These are phyloP conservation scores for Plecturocebus donacophilus DNA, from an alignment of 2,113 vertebrate species.

Conservation along the genomic window DNA sequence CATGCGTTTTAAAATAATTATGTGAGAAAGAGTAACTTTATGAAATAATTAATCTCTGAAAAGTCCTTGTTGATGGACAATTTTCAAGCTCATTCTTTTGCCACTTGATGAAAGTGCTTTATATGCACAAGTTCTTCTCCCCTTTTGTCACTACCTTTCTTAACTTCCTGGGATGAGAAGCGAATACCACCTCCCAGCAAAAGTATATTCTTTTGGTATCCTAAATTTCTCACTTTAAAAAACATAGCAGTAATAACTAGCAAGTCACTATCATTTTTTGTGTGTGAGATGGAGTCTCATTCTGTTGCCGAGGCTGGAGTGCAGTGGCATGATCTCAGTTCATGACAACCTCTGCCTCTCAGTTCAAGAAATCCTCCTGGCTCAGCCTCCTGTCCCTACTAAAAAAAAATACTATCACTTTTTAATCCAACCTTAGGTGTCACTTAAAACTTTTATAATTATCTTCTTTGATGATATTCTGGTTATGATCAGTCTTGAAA, in stretches of 20 bases:
- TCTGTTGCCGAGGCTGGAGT: no score
- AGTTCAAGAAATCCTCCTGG: no score
- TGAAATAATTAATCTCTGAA: not conserved
- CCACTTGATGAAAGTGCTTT: not conserved
- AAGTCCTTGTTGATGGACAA: not conserved
- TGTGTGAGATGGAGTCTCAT: no score
- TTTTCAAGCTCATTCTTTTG: not conserved
- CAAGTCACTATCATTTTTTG: not conserved
- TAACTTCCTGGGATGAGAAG: not conserved
- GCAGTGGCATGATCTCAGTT: no score
- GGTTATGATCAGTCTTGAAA: not conserved
- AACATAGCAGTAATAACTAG: not conserved
- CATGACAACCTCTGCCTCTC: no score
- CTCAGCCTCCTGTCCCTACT: no score
- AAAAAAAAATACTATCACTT: not conserved
- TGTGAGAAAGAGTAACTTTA: not conserved
- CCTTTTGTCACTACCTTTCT: not conserved
- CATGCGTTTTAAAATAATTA: not conserved
- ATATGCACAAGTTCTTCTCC: not conserved
- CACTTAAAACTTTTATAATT: not conserved
- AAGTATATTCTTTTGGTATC: not conserved
- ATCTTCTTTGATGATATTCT: not conserved
- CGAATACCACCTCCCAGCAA: not conserved
- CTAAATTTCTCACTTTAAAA: not conserved
- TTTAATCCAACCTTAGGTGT: not conserved